Base-by-base conservation (phyloP, 2,113 vertebrate genomes). In the Rhinichthys klamathensis region DNA sequence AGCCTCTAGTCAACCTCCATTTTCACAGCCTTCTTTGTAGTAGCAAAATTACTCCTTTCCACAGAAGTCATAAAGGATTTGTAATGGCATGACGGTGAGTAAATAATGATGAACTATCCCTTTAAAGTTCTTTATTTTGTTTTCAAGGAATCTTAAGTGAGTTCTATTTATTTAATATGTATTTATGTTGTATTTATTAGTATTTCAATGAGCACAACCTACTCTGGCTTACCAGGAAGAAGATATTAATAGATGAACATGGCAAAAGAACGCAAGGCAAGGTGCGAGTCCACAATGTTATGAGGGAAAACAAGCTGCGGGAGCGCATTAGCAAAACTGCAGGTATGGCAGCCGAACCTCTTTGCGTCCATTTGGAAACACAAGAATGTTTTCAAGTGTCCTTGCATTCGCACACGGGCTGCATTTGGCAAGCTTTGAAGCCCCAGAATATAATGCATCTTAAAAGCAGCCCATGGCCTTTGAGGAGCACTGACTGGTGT, bases 321-420 rank as follows among this genome's bases (percentile, higher is more conserved):
- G 27, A 56, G 51, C 85, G 82, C 89, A 93, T 94, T 94, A 94
- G 89, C 92, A 93, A 25, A 35, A 78, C 93, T 92, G 91, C 88
- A 91, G 94, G 91, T 89, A 90, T 88, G 89, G 87, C 91, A 89
- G 86, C 32, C 87, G 90, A 89, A 86, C 91, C 91, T 92, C 90
- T 94, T 94, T 90, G 90, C 89, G 91, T 94, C 94, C 93, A 95
- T 95, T 95, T 94, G 93, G 92, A 90, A 95, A 94, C 92, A 92
- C 88, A 92, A 91, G 93, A 90, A 92, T 90, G 89, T 92, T 93
- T 93, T 95, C 89, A 92, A 93, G 92, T 90, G 89, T 90, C 89
- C 80, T 86, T 87, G 89, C 88, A 86, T 91, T 92, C 90, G 84
- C 90, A 87, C 89, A 88, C 91, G 93, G 92, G 93, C 93, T 93